A percentile compares a stretch with the other conserved stretches of the same genome.
These are phyloP conservation scores for Oligia latruncula DNA, from an alignment of 2,888 invertebrate species.

Conservation along the genomic window DNA sequence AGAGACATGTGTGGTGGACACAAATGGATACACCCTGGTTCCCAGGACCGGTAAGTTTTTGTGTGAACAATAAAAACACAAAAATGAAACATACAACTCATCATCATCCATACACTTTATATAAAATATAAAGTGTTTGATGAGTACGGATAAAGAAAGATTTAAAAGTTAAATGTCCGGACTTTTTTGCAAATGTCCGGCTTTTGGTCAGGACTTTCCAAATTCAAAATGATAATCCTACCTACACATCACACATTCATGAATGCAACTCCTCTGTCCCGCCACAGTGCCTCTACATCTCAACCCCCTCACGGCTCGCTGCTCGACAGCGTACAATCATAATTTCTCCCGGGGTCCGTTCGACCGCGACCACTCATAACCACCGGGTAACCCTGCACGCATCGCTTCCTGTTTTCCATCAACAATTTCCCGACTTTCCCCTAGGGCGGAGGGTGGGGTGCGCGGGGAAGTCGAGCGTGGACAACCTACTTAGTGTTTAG, in stretches of 20 bases:
- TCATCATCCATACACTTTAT: too few species aligned
- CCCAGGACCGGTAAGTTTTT: too few species aligned
- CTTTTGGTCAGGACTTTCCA: background rate
- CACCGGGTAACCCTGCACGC: conserved; percentile 56
- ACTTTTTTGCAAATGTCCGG: too few species aligned
- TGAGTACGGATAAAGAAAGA: too few species aligned
- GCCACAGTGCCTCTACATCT: background rate
- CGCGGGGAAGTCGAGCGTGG: conserved; percentile 39
- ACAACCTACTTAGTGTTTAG: conserved; percentile 24
- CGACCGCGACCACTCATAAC: conserved; percentile 50
- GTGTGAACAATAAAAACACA: too few species aligned
- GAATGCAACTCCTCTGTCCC: too few species aligned
- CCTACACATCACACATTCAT: background rate
- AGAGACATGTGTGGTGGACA: background rate
- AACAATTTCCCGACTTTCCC: conserved; percentile 64
- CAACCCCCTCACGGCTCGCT: conserved; percentile 42
- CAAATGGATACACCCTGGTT: too few species aligned
- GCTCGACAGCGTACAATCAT: conserved; percentile 40
- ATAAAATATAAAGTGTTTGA: too few species aligned
- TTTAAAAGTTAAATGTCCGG: too few species aligned
- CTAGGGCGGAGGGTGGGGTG: background rate
- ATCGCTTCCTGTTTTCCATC: conserved; percentile 65
- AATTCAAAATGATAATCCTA: background rate
- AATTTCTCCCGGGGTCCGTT: conserved; percentile 50
- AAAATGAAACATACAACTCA: too few species aligned